Conservation (phyloP, 1,140 invertebrate genomes). For the Pseudomyrmex gracilis region DNA sequence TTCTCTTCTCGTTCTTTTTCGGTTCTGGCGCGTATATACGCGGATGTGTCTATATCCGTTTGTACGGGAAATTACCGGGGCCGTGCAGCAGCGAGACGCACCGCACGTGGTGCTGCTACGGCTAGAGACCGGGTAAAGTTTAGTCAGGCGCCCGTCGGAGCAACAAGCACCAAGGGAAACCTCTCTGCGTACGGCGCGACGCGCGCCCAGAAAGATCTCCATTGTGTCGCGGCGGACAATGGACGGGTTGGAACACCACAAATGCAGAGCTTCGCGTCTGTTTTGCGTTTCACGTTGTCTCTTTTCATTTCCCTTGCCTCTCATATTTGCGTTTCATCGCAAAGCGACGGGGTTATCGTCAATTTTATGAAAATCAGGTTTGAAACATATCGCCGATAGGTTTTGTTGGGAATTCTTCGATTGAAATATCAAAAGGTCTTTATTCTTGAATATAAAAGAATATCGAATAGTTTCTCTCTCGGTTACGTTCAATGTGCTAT, state of each 20-base stretch:
- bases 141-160: slow-evolving; percentile 66
- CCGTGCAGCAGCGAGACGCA: slow-evolving; percentile 24
- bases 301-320: slow-evolving; percentile 17
- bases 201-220: slow-evolving; percentile 66
- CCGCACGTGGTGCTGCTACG: slow-evolving; percentile 62
- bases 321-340: background rate
- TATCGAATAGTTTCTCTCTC: too few relatives aligned
- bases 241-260: slow-evolving; percentile 61
- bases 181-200: background rate
- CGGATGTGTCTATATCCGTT: slow-evolving; percentile 44
- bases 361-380: background rate
- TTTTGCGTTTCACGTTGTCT: slow-evolving; percentile 61
- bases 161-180: slow-evolving; percentile 64
- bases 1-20: background rate
- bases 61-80: slow-evolving; percentile 67
- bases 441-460: too few relatives aligned
- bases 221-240: slow-evolving; percentile 68
- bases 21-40: slow-evolving; percentile 11
- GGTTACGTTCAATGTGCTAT: too few relatives aligned
- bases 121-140: slow-evolving; percentile 67
- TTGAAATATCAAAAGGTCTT: too few relatives aligned
- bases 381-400: too few relatives aligned
- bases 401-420: too few relatives aligned
- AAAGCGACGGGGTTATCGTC: background rate
- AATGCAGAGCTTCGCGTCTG: slow-evolving; percentile 65